Base-by-base conservation (phyloP, 1,140 invertebrate species). In the Drosophila hydei region DNA sequence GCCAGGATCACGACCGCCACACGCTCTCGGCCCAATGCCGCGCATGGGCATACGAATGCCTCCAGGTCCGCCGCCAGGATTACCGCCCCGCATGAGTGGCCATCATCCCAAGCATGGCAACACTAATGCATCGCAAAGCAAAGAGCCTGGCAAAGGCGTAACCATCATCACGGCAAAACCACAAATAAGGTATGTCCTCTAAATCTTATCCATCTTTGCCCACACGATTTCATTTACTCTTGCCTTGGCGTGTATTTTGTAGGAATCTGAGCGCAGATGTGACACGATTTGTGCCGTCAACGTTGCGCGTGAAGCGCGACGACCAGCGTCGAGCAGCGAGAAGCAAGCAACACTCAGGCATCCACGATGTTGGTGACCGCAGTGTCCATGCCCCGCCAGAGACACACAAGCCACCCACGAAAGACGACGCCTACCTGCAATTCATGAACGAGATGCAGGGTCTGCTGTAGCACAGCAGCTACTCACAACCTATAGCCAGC, bases 361-460 rank as follows among this genome's bases (percentile, higher is more conserved):
- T 47, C 11, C 60, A 48, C 14, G 83, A 92, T 16, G 92, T 92
- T 30, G 18, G 27, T 2, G 67, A 75, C 3, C 72, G 72, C 1
- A 19, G 21, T 3, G n/a, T 27, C 0, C 90, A 91, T 2, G 65
- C 55, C 3, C 60, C 88, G 5, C 87, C 91, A 59, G 92, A 93
- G 59, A 75, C 91, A 2, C 93, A 93, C 40, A 92, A 92, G 73
- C 93, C 93, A 74, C 95, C 94, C 38, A 98, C 96, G 36, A 99
- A 99, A 91, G 98, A 99, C 90, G 98, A 99, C 91, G 98, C 98
- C 33, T 99, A 99, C 88, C 95, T 97, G 92, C 97, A 98, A 90
- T 99, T 99, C 92, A 99, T 99, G 98, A 96, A 96, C 92, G 98
- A 99, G 94, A 99, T 99, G 98, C 95, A 98, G 92, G 97, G 96